Conservation (phyloP, 2,797 vertebrate genomes). For the Cossypha niveicapilla region DNA sequence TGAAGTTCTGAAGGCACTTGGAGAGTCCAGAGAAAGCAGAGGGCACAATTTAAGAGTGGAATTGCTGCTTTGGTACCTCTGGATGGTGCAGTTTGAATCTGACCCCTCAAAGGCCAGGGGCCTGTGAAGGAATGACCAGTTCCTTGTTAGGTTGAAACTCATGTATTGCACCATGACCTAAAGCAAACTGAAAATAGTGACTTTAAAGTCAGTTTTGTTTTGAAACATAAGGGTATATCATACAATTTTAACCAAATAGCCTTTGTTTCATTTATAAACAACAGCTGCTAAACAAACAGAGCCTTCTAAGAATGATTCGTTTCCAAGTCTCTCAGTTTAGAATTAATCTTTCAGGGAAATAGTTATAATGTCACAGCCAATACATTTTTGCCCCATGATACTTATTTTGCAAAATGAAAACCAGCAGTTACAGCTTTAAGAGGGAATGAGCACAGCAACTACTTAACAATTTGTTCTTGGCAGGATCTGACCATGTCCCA, state of each 20-base stretch:
- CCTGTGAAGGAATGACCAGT: background rate
- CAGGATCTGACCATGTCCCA: slow-evolving; percentile 56
- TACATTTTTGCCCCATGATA: slow-evolving; percentile 41
- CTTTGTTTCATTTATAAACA: background rate
- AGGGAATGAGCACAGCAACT: slow-evolving; percentile 56
- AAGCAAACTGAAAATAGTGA: background rate
- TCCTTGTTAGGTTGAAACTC: background rate
- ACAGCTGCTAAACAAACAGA: slow-evolving; percentile 5
- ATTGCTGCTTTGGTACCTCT: background rate
- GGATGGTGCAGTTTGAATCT: background rate
- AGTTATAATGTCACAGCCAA: slow-evolving; percentile 35
- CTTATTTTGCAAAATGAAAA: slow-evolving; percentile 62
- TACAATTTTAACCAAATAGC: background rate
- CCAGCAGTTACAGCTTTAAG: slow-evolving; percentile 62
- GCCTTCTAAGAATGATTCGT: slow-evolving; percentile 45
- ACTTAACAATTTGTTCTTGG: slow-evolving; percentile 75
- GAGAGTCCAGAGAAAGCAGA: background rate
- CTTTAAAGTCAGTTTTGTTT: background rate
- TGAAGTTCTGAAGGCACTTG: background rate
- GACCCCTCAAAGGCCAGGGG: background rate
- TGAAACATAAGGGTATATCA: background rate
- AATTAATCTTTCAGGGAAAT: slow-evolving; percentile 40
- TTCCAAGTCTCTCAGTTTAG: slow-evolving; percentile 1
- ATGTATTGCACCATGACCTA: background rate
- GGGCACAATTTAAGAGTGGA: rapidly evolving